These are phyloP conservation scores for Amphiduros pacificus DNA, from an alignment of 2,888 invertebrate genomes.

Conservation along the genomic window DNA sequence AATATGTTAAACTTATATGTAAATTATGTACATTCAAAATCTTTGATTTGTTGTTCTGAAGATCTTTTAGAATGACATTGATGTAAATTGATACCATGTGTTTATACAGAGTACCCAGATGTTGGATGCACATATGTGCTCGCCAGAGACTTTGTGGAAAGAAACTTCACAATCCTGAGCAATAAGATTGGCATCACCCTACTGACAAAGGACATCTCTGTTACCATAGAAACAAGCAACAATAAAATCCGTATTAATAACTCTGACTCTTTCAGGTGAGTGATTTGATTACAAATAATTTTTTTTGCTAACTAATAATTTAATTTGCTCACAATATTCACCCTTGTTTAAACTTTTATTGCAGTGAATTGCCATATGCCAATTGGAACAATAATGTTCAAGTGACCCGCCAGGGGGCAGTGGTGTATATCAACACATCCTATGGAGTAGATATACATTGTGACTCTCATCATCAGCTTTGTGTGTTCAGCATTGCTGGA, in stretches of 20 bases:
- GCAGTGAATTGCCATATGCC: neutral
- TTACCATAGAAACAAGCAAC: neutral
- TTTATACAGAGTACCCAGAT: neutral
- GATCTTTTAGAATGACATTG: neutral
- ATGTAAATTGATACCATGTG: neutral
- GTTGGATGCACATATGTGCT: neutral
- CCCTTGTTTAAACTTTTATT: neutral
- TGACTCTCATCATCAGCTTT: neutral
- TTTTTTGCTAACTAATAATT: no score
- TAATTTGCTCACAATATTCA: no score
- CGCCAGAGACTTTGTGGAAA: conserved; percentile 1
- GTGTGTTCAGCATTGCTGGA: neutral
- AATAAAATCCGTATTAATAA: no score
- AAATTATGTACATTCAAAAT: neutral
- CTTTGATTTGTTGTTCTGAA: neutral
- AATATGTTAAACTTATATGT: no score
- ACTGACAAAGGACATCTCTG: neutral
- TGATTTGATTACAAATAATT: no score
- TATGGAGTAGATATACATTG: neutral
- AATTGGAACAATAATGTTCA: neutral
- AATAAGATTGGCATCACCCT: neutral
- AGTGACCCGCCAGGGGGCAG: neutral
- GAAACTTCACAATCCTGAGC: neutral
- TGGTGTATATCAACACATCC: neutral
- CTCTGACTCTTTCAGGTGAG: no score